Base-by-base conservation (phyloP, 2,113 vertebrate genomes). In the Stigmatopora nigra region DNA sequence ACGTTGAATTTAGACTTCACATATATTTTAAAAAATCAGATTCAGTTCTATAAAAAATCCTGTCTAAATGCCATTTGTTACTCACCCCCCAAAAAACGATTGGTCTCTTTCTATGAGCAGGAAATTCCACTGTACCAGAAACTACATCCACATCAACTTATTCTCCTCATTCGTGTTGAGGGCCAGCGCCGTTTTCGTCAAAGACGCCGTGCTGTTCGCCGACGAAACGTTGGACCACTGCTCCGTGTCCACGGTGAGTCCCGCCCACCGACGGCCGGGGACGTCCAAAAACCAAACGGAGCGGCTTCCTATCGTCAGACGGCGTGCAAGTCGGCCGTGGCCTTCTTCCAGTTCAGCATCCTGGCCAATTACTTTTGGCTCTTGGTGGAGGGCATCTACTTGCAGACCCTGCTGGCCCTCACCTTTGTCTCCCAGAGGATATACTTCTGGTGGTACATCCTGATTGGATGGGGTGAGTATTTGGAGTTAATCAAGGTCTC, bases 311-410 rank as follows among this genome's bases (percentile, higher is more conserved):
- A 51, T 64, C 38, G 61, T 49, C 64, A 94, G 93, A 78, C 84
- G 31, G 87, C 72, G 0, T 94, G 93, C 68, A 95, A 94, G 83
- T 88, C 85, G 7, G 92, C 88, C 1, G 91, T 94, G 2, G 44
- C 87, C 2, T 94, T 95, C 84, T 93, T 94, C 82, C 93, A 95
- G 78, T 94, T 92, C 83, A 92, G 93, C 0, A 91, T 94, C 72
- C 83, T 94, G 78, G 91, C 93, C 75, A 94, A 94, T 88, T 93
- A 92, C 88, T 94, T 91, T 84, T 94, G 93, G 93, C 57, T 95
- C 78, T 85, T 95, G 82, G 93, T 94, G 84, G 93, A 94, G 75
- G 93, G 92, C 17, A 87, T 95, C 91, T 95, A 93, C 78, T 90
- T 95, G 77, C 93, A 95, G 83, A 94, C 92, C 0, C 88, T 95